phyloP scores from a whole-genome alignment of 2,888 invertebrate genomes.

The Tinea semifulvella region DNA sequence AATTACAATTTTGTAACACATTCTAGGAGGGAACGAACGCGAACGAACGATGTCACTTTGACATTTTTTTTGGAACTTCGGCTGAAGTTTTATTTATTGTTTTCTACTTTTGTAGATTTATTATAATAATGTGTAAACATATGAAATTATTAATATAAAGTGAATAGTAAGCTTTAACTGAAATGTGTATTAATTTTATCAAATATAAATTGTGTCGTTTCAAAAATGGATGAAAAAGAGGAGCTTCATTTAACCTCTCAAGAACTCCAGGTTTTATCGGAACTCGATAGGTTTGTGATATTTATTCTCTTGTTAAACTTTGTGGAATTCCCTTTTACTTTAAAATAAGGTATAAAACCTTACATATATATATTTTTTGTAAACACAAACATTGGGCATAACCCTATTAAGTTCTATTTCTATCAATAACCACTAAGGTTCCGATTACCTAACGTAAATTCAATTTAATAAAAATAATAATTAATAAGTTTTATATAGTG shows the following conservation, averaged over 20 bases:
- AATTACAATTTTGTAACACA: too few relatives aligned
- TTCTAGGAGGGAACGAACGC: too few relatives aligned
- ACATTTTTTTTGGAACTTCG: neutral
- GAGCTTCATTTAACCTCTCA: slow-evolving; percentile 80
- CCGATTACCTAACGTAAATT: too few relatives aligned
- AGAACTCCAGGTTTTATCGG: slow-evolving; percentile 85
- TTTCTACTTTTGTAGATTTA: slow-evolving; percentile 2
- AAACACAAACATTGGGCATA: neutral
- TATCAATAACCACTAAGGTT: too few relatives aligned
- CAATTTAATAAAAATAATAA: too few relatives aligned
- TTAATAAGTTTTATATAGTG: too few relatives aligned
- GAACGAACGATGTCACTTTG: neutral
- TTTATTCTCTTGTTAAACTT: neutral
- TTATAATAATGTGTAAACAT: slow-evolving; percentile 1
- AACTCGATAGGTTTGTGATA: slow-evolving; percentile 79
- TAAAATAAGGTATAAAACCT: slow-evolving; percentile 15
- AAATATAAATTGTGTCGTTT: neutral
- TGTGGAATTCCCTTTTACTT: slow-evolving; percentile 15
- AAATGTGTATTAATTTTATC: neutral
- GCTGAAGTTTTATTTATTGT: neutral
- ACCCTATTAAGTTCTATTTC: neutral
- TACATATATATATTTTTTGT: neutral
- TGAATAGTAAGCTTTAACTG: neutral
- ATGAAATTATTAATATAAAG: neutral
- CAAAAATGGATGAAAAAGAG: slow-evolving; percentile 67